phyloP scores from a whole-genome alignment of 2,888 invertebrate genomes.

The Siphonodentalium dalli region DNA sequence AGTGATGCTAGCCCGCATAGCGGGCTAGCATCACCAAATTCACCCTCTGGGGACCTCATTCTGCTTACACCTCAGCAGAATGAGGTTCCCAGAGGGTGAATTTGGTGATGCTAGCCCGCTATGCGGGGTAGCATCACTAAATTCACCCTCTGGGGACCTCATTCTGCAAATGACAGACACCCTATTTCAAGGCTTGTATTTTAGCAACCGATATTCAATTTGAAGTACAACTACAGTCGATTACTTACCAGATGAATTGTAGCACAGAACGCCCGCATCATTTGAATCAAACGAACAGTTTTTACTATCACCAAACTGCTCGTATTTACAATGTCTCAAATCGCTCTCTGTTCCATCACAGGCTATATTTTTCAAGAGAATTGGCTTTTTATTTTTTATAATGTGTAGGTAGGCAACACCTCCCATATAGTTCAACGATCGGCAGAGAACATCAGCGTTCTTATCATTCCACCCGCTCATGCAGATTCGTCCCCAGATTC shows the following conservation, averaged over 20 bases:
- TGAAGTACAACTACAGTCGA: neutral
- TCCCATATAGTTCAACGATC: slow-evolving; percentile 41
- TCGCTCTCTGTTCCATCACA: slow-evolving; percentile 36
- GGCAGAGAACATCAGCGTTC: slow-evolving; percentile 72
- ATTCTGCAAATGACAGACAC: too few species aligned
- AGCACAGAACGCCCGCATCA: slow-evolving; percentile 52
- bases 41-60: too few species aligned
- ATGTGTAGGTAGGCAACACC: slow-evolving; percentile 53
- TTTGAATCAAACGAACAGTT: slow-evolving; percentile 39
- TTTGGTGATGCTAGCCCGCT: too few species aligned
- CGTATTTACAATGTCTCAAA: slow-evolving; percentile 33
- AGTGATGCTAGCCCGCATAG: too few species aligned
- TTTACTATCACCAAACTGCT: slow-evolving; percentile 31
- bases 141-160: too few species aligned
- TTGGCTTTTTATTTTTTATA: slow-evolving; percentile 47
- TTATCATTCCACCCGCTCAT: slow-evolving; percentile 76
- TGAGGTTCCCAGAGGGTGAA: too few species aligned
- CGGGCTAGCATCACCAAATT: too few species aligned
- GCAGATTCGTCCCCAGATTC: slow-evolving; percentile 77
- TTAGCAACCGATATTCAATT: too few species aligned
- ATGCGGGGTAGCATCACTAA: too few species aligned
- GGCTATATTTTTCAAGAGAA: slow-evolving; percentile 39
- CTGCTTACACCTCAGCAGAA: too few species aligned
- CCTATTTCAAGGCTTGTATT: too few species aligned
- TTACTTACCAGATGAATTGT: slow-evolving; percentile 35